These are phyloP conservation scores for Carollia perspicillata DNA, from an alignment of 2,113 vertebrate species.

Conservation along the genomic window DNA sequence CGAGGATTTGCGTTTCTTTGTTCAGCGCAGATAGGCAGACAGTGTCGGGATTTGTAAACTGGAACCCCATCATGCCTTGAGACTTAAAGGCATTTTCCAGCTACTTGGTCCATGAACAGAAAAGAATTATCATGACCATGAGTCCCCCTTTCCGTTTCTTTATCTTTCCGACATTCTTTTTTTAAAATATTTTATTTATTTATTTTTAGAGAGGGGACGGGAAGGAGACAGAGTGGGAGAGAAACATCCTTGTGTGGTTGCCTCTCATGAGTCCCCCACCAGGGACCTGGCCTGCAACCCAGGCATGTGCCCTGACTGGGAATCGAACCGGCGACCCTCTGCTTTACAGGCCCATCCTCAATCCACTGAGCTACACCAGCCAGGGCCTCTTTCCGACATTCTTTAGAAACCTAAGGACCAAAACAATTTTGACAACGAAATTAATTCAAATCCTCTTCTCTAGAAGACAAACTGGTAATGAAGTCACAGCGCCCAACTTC, in stretches of 20 bases:
- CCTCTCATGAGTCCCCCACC: no score
- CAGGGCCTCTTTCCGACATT: background rate
- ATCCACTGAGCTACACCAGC: no score
- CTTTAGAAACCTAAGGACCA: background rate
- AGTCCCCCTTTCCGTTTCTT: rapidly evolving
- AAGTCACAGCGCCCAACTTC: background rate
- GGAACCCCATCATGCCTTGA: background rate
- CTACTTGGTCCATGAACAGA: background rate
- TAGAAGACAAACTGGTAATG: background rate
- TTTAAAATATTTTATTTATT: no score
- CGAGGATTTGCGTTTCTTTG: background rate
- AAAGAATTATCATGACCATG: background rate
- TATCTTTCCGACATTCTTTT: background rate
- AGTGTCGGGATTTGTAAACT: background rate
- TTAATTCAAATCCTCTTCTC: background rate
- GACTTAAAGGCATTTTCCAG: background rate
- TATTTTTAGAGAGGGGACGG: no score
- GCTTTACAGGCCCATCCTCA: no score
- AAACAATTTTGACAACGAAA: background rate
- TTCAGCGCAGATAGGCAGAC: background rate
- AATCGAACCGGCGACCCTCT: no score
- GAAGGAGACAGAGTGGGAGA: no score
- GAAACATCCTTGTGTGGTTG: no score
- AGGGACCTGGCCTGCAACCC: no score
- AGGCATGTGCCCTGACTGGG: no score